Evolutionary conservation across 2,113 vertebrate species (phyloP).

Genomic region (Corythaixoides concolor): DNA sequence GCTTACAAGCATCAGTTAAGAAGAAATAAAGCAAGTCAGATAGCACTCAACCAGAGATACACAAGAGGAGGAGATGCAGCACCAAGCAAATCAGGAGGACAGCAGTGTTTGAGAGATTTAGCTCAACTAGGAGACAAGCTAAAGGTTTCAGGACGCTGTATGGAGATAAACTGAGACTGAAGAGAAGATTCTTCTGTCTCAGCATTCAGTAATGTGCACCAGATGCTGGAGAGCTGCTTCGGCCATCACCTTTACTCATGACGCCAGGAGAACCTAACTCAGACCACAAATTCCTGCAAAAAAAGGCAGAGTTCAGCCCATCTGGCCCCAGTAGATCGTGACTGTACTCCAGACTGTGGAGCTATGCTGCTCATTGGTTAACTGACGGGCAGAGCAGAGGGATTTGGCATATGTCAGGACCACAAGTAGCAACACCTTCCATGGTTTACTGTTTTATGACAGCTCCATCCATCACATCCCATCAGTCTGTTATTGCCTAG

Average conservation of each 20-base stretch:
- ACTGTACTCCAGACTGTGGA: background rate
- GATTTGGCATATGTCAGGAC: background rate
- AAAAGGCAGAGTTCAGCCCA: background rate
- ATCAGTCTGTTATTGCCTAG: background rate
- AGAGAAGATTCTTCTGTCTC: background rate
- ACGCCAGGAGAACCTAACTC: background rate
- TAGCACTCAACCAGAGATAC: background rate
- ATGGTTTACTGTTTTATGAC: background rate
- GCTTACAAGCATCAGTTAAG: background rate
- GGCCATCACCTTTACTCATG: background rate
- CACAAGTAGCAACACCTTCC: background rate
- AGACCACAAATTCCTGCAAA: background rate
- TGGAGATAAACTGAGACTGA: background rate
- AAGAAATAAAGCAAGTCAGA: background rate
- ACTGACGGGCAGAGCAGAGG: fast-evolving
- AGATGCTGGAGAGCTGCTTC: background rate
- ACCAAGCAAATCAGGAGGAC: background rate
- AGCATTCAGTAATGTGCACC: fast-evolving
- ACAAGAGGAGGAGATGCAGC: background rate
- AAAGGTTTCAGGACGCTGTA: background rate
- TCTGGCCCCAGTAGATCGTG: fast-evolving
- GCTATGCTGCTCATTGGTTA: fast-evolving
- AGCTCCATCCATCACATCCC: background rate
- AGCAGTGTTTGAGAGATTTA: background rate
- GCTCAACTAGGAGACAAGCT: background rate